These are phyloP conservation scores for Schizaphis graminum DNA, from an alignment of 2,888 invertebrate genomes.

Conservation along the genomic window DNA sequence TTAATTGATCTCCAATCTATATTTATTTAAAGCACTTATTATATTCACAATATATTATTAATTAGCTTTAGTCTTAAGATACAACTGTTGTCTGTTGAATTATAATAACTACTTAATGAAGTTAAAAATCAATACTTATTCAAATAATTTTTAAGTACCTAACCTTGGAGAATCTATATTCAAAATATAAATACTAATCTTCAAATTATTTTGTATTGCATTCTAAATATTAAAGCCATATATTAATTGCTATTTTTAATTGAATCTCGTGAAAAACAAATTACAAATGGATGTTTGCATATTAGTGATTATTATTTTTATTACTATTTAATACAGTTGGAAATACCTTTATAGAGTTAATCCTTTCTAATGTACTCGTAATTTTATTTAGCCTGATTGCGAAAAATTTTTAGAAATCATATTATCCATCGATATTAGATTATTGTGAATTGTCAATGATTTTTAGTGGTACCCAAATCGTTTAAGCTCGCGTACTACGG, in stretches of 20 bases:
- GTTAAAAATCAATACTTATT: background rate
- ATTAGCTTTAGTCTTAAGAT: too few relatives aligned
- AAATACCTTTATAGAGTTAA: background rate
- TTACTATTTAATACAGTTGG: background rate
- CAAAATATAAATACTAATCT: background rate
- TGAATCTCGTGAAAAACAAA: background rate
- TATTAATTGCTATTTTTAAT: background rate
- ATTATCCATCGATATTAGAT: background rate
- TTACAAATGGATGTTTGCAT: background rate
- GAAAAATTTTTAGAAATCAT: too few relatives aligned
- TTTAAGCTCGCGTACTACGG: background rate
- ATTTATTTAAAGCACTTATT: too few relatives aligned
- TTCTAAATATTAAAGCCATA: background rate
- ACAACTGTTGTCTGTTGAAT: too few relatives aligned
- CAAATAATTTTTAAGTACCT: background rate
- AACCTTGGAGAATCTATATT: background rate
- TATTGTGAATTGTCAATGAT: background rate
- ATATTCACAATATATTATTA: too few relatives aligned
- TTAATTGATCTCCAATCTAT: too few relatives aligned
- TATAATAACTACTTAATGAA: too few relatives aligned
- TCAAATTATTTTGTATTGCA: background rate
- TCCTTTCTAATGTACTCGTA: background rate
- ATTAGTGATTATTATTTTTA: background rate
- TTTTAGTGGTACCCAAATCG: background rate
- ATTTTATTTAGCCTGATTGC: too few relatives aligned